These are phyloP conservation scores for Apamea epomidion DNA, from an alignment of 2,888 invertebrate genomes.

Conservation along the genomic window DNA sequence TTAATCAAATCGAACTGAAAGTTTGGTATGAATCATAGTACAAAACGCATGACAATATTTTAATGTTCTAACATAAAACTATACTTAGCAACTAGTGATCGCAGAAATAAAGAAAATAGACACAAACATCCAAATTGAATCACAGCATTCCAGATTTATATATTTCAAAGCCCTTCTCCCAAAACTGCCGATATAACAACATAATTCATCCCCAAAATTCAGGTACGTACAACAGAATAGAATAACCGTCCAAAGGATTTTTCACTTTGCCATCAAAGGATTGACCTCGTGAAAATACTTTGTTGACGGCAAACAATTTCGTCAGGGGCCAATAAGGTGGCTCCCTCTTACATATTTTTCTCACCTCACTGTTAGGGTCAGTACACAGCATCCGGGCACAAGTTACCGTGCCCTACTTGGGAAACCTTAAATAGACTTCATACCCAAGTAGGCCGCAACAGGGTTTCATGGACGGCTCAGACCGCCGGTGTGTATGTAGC, in stretches of 20 bases:
- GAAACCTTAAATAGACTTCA: background rate
- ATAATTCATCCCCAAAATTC: slow-evolving; percentile 21
- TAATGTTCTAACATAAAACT: background rate
- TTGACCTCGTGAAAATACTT: slow-evolving; percentile 55
- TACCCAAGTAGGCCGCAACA: background rate
- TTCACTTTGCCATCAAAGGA: slow-evolving; percentile 58
- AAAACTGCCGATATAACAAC: slow-evolving; percentile 4
- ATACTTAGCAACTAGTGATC: background rate
- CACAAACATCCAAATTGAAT: background rate
- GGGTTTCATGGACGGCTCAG: background rate
- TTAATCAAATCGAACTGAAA: background rate
- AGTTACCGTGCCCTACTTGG: background rate
- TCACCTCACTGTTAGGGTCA: slow-evolving; percentile 15
- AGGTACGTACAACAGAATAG: slow-evolving; percentile 22
- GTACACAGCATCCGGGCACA: background rate
- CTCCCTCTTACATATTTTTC: slow-evolving; percentile 52
- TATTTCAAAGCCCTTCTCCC: background rate
- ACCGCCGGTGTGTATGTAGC: background rate
- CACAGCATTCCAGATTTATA: background rate
- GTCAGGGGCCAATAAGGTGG: slow-evolving; percentile 54
- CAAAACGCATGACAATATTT: background rate
- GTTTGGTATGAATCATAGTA: background rate
- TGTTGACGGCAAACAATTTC: slow-evolving; percentile 65
- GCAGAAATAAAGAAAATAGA: background rate
- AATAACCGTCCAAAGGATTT: slow-evolving; percentile 48